These are phyloP conservation scores for Rousettus madagascariensis DNA, from an alignment of 2,797 vertebrate species.

Conservation along the genomic window DNA sequence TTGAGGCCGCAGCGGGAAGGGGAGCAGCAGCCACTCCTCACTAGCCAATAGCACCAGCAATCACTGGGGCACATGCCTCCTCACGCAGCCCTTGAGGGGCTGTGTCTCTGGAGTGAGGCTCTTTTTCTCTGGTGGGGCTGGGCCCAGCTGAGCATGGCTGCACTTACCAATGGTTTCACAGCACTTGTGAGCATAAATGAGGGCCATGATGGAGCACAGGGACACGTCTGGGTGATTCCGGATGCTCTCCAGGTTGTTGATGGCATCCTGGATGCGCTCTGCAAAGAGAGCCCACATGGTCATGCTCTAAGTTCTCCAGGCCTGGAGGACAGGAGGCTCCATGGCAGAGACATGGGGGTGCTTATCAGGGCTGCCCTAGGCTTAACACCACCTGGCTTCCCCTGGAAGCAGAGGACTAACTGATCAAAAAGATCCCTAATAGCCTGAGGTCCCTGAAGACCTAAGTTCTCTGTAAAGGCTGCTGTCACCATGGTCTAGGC, in stretches of 20 bases:
- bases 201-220: constrained; percentile 82
- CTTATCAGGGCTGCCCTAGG: not conserved
- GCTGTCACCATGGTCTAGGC: not conserved
- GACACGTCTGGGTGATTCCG: constrained; percentile 76
- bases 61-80: not conserved
- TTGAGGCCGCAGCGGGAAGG: not conserved
- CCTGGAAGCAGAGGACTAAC: not conserved
- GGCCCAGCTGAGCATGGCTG: not conserved
- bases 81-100: not conserved
- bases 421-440: not conserved
- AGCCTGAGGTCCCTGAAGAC: not conserved
- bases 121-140: not conserved
- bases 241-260: constrained; percentile 80
- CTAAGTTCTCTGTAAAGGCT: not conserved
- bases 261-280: constrained; percentile 84
- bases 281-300: not conserved
- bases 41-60: not conserved
- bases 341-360: fast-evolving
- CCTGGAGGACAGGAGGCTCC: not conserved
- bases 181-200: constrained; percentile 83
- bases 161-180: constrained; percentile 75
- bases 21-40: not conserved
- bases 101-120: not conserved
- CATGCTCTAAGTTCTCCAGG: not conserved
- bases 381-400: not conserved